Conservation (phyloP, 1,140 invertebrate genomes). For the Acyrthosiphon pisum region DNA sequence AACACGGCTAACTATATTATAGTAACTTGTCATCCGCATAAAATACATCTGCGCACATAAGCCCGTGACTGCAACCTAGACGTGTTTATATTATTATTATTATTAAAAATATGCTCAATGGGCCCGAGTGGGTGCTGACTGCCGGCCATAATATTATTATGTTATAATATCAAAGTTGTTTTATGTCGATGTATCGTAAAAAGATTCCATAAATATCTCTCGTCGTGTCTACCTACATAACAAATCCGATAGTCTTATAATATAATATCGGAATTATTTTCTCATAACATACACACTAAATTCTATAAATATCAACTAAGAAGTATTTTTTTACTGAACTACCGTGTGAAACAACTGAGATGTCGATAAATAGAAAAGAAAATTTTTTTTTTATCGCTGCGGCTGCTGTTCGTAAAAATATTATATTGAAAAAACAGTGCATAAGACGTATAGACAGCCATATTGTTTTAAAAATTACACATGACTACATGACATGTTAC, state of each 20-base stretch:
- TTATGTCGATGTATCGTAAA: background rate
- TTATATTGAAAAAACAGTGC: background rate
- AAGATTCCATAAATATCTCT: background rate
- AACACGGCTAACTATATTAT: background rate
- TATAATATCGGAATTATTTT: background rate
- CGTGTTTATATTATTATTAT: background rate
- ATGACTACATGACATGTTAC: background rate
- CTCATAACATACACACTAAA: background rate
- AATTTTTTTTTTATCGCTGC: background rate
- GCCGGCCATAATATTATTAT: background rate
- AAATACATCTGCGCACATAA: background rate
- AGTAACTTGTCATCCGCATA: background rate
- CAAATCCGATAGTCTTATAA: background rate
- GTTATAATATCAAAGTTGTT: background rate
- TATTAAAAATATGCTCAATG: background rate
- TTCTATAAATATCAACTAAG: background rate
- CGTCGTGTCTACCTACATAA: background rate
- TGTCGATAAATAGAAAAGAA: background rate
- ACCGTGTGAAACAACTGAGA: background rate
- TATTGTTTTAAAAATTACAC: background rate
- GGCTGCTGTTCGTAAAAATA: background rate
- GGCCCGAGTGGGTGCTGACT: slow-evolving; percentile 23
- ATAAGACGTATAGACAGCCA: no score
- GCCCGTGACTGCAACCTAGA: slow-evolving; percentile 9
- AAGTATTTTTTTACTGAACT: background rate